Conservation (phyloP, 2,113 vertebrate species). For the Merops nubicus region DNA sequence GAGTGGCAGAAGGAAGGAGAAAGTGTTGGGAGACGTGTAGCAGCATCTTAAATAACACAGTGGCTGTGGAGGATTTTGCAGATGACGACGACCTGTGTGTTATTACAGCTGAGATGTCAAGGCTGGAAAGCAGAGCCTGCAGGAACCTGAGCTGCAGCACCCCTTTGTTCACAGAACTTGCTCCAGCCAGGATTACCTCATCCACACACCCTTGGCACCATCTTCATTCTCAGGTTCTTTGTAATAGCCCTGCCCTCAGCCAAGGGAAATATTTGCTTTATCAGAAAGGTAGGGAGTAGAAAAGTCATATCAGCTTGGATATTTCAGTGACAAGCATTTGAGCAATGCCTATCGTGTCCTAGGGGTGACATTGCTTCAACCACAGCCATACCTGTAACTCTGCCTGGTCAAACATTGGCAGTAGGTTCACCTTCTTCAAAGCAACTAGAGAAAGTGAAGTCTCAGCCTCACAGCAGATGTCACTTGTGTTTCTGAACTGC, state of each 20-base stretch:
- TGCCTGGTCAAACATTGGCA: background rate
- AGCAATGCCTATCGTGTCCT: background rate
- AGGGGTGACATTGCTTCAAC: background rate
- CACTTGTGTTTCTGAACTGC: background rate
- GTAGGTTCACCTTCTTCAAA: background rate
- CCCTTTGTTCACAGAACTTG: background rate
- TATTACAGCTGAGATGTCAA: background rate
- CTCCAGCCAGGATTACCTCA: background rate
- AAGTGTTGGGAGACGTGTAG: background rate
- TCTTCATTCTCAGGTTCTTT: background rate
- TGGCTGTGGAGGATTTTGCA: background rate
- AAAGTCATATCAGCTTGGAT: background rate
- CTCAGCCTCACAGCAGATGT: background rate
- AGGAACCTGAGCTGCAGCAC: background rate
- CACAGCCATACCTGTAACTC: background rate
- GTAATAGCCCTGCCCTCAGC: too few species aligned
- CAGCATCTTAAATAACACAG: background rate
- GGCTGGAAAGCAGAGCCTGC: background rate
- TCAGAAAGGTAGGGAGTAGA: background rate
- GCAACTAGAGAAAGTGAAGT: background rate
- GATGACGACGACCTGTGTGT: background rate
- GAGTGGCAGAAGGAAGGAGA: background rate
- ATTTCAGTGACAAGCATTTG: background rate
- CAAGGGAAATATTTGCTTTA: background rate
- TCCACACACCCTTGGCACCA: rapidly evolving